Evolutionary conservation across 2,113 vertebrate genomes (phyloP).

Genomic region (Bos javanicus): DNA sequence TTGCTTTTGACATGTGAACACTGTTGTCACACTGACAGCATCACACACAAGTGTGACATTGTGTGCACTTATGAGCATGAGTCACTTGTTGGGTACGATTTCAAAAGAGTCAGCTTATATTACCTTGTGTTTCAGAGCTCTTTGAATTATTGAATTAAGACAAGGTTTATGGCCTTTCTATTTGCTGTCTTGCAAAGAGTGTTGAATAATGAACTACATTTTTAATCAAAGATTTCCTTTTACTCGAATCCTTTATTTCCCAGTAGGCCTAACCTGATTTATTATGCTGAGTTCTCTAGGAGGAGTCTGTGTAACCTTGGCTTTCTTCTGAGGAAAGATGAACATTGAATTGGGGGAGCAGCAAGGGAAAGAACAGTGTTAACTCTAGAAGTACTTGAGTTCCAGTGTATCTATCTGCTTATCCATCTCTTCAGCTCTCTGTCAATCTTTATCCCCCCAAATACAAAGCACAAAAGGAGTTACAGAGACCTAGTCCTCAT

Average conservation of each 20-base stretch:
- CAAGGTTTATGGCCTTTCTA: slow-evolving; percentile 56
- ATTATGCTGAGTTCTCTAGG: slow-evolving; percentile 1
- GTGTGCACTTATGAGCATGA: slow-evolving; percentile 14
- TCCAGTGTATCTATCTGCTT: neutral
- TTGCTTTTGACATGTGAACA: neutral
- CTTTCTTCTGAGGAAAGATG: slow-evolving; percentile 30
- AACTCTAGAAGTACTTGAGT: neutral
- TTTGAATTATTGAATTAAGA: slow-evolving; percentile 67
- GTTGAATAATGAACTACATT: slow-evolving; percentile 73
- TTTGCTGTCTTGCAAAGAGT: slow-evolving; percentile 61
- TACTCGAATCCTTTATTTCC: slow-evolving; percentile 66
- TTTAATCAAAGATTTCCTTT: slow-evolving; percentile 74
- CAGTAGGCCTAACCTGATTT: slow-evolving; percentile 56
- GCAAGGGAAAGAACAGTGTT: slow-evolving; percentile 22
- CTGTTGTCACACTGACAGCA: neutral
- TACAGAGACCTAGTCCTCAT: neutral
- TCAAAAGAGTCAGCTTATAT: slow-evolving; percentile 42
- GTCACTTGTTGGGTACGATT: slow-evolving; percentile 29
- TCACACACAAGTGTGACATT: neutral
- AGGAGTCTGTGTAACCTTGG: slow-evolving; percentile 35
- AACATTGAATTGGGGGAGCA: neutral
- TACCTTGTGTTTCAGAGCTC: slow-evolving; percentile 45
- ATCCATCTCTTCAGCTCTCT: neutral
- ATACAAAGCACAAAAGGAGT: neutral
- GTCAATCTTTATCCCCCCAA: neutral